A percentile compares a stretch with the other conserved stretches of the same genome.
Evolutionary conservation across 2,797 vertebrate genomes (phyloP).

Genomic region (Taeniopygia guttata): DNA sequence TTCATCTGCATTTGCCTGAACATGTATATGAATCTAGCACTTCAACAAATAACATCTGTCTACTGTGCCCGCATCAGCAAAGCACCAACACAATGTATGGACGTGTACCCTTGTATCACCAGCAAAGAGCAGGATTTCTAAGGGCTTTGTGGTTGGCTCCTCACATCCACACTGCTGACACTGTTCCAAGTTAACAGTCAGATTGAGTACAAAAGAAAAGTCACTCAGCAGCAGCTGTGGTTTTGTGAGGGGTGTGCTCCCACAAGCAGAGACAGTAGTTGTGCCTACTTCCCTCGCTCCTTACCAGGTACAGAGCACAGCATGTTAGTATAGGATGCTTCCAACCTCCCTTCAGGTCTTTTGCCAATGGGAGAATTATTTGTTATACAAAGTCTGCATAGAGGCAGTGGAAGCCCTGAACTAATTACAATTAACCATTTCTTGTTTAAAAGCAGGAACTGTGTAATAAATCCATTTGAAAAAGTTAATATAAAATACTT

Average conservation of each 20-base stretch:
- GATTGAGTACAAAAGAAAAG: not conserved
- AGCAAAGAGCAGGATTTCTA: not conserved
- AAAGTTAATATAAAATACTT: not conserved
- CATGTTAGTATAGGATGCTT: not conserved
- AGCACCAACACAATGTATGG: not conserved
- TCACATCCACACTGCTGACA: not conserved
- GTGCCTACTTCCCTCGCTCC: not conserved
- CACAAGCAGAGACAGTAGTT: not conserved
- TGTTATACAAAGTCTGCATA: not conserved
- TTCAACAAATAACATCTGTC: constrained; percentile 32
- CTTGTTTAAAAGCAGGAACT: not conserved
- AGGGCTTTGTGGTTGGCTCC: not conserved
- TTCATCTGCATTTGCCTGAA: not conserved
- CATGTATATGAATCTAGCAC: not conserved
- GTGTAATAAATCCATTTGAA: not conserved
- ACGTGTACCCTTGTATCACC: not conserved
- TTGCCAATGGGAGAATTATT: not conserved
- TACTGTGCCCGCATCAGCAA: not conserved
- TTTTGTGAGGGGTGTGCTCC: not conserved
- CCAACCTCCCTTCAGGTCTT: not conserved
- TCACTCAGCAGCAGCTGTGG: not conserved
- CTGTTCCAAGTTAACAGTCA: not conserved
- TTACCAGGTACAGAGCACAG: not conserved
- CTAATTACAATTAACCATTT: not conserved
- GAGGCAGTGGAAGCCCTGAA: not conserved